Conservation (phyloP, 2,797 vertebrate genomes). For the Trematomus bernacchii region DNA sequence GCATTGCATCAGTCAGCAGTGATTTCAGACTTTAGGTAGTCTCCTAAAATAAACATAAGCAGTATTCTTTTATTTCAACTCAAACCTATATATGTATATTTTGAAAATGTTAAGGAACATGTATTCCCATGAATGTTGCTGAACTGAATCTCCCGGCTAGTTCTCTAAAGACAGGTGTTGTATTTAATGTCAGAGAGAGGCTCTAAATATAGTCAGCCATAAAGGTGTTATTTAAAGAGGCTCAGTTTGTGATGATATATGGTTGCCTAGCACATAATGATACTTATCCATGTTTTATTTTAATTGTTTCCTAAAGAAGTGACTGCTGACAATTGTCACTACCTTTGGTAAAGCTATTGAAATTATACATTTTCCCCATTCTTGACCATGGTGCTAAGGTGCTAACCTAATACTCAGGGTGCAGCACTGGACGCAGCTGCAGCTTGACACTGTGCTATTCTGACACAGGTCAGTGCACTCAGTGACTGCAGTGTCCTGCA, state of each 20-base stretch:
- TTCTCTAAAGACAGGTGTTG: slow-evolving; percentile 60
- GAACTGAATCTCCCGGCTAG: slow-evolving; percentile 1
- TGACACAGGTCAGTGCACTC: slow-evolving; percentile 66
- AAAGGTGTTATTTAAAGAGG: slow-evolving; percentile 71
- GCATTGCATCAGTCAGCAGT: neutral
- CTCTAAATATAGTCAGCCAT: slow-evolving; percentile 63
- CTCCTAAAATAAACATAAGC: neutral
- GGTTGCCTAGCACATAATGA: slow-evolving; percentile 39
- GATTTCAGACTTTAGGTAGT: neutral
- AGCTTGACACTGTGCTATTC: slow-evolving; percentile 70
- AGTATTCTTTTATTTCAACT: slow-evolving; percentile 1
- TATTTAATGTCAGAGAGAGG: slow-evolving; percentile 38
- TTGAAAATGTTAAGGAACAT: neutral
- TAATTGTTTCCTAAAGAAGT: slow-evolving; percentile 4
- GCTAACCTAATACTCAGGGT: neutral
- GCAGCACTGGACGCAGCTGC: slow-evolving; percentile 46
- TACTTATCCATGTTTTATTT: slow-evolving; percentile 19
- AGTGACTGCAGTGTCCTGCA: slow-evolving; percentile 34
- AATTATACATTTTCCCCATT: slow-evolving; percentile 29
- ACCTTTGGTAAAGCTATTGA: neutral
- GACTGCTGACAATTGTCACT: neutral
- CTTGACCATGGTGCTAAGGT: slow-evolving; percentile 1
- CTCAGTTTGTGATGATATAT: slow-evolving; percentile 38
- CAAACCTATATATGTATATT: neutral
- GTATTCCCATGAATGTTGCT: neutral